Percentiles rank a stretch among this genome's conserved stretches.
Conservation (phyloP, 1,140 invertebrate species). For the Pollicipes pollicipes region DNA sequence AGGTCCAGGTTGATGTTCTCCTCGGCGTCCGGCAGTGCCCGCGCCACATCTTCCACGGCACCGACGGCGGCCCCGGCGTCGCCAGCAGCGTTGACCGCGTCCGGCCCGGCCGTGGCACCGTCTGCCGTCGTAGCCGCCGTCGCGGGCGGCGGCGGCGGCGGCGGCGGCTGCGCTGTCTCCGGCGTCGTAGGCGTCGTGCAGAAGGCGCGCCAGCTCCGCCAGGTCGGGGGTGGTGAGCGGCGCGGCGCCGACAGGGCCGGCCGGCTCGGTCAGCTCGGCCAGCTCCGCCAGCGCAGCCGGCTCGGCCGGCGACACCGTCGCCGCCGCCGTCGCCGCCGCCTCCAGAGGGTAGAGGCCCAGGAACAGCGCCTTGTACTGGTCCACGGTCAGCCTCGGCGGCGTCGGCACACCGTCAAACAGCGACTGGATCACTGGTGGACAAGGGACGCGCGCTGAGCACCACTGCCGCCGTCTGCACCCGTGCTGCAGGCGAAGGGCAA, state of each 20-base stretch:
- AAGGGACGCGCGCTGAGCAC: not conserved
- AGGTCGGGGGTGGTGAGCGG: no score
- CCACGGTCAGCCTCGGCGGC: not conserved
- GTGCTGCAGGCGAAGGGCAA: no score
- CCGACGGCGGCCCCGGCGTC: no score
- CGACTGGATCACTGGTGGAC: not conserved
- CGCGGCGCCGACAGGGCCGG: no score
- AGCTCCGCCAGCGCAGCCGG: not conserved
- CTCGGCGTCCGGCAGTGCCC: not conserved
- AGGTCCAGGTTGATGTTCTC: not conserved
- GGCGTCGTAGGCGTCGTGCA: slow-evolving; percentile 1
- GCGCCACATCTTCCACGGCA: not conserved
- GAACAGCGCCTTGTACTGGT: not conserved
- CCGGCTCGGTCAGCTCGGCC: no score
- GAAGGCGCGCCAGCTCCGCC: not conserved
- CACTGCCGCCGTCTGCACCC: no score
- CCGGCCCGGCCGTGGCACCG: no score
- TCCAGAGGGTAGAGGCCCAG: not conserved
- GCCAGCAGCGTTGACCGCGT: no score
- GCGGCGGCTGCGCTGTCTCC: not conserved
- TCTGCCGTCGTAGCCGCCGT: not conserved
- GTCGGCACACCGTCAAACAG: not conserved
- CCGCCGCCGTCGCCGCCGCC: no score
- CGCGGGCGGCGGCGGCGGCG: no score
- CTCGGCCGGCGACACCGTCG: no score